Evolutionary conservation across 2,113 vertebrate species (phyloP), one percentile per base, ranked within the genome.

Genomic region (Ptilonorhynchus violaceus): DNA sequence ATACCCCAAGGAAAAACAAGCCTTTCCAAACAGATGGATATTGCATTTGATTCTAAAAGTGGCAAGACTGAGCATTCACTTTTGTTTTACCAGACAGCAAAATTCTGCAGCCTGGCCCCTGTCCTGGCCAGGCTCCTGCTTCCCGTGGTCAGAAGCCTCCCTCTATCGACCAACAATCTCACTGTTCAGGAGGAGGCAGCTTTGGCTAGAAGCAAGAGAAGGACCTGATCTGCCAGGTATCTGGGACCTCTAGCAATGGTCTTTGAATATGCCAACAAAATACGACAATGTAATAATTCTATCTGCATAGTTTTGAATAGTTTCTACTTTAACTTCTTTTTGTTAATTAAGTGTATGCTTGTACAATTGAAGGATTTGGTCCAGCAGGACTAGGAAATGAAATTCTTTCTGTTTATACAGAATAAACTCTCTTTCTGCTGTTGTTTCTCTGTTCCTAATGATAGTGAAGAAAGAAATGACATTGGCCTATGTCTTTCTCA

Each of bases 141-240:
- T 97, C 82, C 21, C 3, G 0, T 84, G 85, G 76, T 95, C 79
- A 96, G 62, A 94, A 96, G 89, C 92, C 96, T 96, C 93, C 96
- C 96, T 94, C 96, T 96, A 88, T 93, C 59, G 87, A 96, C 89
- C 8, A 2, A 55, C 28, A 49, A 24, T 82, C 77, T 92, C 68
- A 67, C 33, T 86, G 68, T 77, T 88, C 31, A 78, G 60, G 37
- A 64, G 52, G 41, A 81, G 20, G 18, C 75, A 85, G 37, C 37
- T 87, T 73, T 72, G 33, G 4, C 46, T 77, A 24, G 66, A 82
- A 86, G 11, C 21, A 73, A 55, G 44, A 72, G 13, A 16, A 68
- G 46, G n/a, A 86, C 16, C 25, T 67, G 28, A 42, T 80, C 79
- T 66, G 9, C 6, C 46, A 39, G 22, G 6, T 60, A 25, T 33